Evolutionary conservation across 2,888 invertebrate genomes (phyloP).

Genomic region (Rhingia rostrata): DNA sequence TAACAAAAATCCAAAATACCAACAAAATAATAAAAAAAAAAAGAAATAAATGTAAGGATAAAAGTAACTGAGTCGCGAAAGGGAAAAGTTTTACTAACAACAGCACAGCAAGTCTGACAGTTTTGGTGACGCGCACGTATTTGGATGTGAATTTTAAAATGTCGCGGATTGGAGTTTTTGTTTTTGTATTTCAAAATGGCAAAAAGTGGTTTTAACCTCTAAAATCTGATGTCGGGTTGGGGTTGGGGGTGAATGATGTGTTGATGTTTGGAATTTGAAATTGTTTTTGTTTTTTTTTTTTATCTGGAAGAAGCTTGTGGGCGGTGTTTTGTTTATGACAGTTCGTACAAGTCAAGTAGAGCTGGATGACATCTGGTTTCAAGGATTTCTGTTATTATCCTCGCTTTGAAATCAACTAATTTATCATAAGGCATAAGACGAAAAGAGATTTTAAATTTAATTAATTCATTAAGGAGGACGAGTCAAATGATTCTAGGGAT

Average conservation of each 20-base stretch:
- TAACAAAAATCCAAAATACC: constrained; percentile 9
- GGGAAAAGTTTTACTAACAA: constrained; percentile 40
- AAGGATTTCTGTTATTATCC: too few relatives aligned
- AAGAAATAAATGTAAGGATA: constrained; percentile 1
- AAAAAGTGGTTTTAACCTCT: constrained; percentile 42
- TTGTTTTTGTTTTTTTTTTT: constrained; percentile 33
- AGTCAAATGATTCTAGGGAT: too few relatives aligned
- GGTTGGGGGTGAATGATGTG: constrained; percentile 29
- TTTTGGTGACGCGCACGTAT: constrained; percentile 53
- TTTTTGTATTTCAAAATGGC: constrained; percentile 29
- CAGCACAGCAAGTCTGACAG: constrained; percentile 51
- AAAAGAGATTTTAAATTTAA: too few relatives aligned
- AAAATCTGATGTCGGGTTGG: constrained; percentile 23
- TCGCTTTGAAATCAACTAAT: too few relatives aligned
- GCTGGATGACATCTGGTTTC: too few relatives aligned
- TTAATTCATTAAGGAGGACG: too few relatives aligned
- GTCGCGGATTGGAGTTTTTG: constrained; percentile 40
- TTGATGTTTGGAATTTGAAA: constrained; percentile 51
- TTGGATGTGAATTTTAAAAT: constrained; percentile 53
- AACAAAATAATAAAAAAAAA: neutral
- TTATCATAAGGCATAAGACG: too few relatives aligned
- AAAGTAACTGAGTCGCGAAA: constrained; percentile 27
- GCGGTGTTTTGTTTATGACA: constrained; percentile 22
- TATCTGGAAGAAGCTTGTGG: neutral
- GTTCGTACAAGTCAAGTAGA: constrained; percentile 10